Conservation (phyloP, 2,797 vertebrate species). For the Lacerta agilis region DNA sequence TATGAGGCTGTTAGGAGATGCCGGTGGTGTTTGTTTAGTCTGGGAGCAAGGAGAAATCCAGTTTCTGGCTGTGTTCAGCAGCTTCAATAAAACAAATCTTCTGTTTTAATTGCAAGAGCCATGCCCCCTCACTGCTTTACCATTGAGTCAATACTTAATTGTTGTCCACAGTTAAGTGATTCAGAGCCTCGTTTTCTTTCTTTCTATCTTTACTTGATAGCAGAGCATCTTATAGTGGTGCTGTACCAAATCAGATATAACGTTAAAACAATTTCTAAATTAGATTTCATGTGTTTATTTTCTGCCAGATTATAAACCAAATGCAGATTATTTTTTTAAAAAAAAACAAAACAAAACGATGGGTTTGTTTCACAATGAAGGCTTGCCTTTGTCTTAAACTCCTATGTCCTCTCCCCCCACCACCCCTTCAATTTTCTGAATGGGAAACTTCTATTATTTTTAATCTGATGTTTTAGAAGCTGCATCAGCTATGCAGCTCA, state of each 20-base stretch:
- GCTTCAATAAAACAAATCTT: constrained; percentile 6
- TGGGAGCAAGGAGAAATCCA: background rate
- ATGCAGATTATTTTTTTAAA: background rate
- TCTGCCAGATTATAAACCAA: constrained; percentile 57
- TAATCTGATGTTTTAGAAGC: background rate
- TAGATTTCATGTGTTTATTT: constrained; percentile 40
- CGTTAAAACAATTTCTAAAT: constrained; percentile 68
- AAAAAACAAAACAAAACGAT: background rate
- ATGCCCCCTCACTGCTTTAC: background rate
- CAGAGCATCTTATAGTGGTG: constrained; percentile 1
- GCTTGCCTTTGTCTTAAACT: constrained; percentile 41
- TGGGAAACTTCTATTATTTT: background rate
- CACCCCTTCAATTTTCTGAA: background rate
- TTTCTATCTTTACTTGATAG: background rate
- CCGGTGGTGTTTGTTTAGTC: constrained; percentile 20
- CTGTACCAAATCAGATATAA: constrained; percentile 67
- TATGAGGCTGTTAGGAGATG: constrained; percentile 1
- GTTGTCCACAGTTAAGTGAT: background rate
- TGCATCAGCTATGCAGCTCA: background rate
- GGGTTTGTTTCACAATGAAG: background rate
- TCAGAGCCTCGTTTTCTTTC: background rate
- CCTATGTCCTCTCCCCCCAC: too few species aligned
- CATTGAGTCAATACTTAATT: background rate
- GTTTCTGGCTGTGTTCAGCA: constrained; percentile 19
- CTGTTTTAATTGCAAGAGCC: constrained; percentile 6